phyloP scores from a whole-genome alignment of 2,888 invertebrate species.

The Drosophila subquinaria region DNA sequence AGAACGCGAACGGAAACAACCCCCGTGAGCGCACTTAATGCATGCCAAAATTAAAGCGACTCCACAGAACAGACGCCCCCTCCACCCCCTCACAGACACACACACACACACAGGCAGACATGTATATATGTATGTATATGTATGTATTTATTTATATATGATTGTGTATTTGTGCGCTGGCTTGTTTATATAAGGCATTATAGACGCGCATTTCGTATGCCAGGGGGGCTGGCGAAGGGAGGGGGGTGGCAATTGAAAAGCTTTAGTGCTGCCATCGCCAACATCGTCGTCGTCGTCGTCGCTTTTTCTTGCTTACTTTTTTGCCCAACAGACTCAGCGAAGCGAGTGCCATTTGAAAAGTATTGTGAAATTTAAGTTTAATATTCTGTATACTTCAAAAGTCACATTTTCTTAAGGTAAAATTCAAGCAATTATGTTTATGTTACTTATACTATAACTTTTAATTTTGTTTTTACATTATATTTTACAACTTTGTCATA shows the following conservation, averaged over 20 bases:
- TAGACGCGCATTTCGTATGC: slow-evolving; percentile 71
- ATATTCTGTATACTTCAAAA: background rate
- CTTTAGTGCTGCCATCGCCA: slow-evolving; percentile 68
- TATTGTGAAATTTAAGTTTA: background rate
- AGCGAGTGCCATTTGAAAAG: slow-evolving; percentile 29
- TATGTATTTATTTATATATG: slow-evolving; percentile 9
- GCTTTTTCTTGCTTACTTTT: slow-evolving; percentile 73
- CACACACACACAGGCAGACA: slow-evolving; percentile 30
- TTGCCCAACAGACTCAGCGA: slow-evolving; percentile 48
- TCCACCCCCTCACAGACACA: slow-evolving; percentile 33
- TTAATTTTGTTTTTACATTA: too few relatives aligned
- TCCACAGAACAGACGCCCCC: slow-evolving; percentile 44
- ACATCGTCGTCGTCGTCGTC: slow-evolving; percentile 30
- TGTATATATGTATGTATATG: slow-evolving; percentile 17
- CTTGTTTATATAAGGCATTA: slow-evolving; percentile 77
- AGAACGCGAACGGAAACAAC: slow-evolving; percentile 75
- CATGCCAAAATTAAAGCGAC: slow-evolving; percentile 83
- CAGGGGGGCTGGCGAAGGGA: slow-evolving; percentile 63
- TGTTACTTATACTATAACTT: too few relatives aligned
- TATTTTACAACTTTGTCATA: too few relatives aligned
- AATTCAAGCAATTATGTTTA: too few relatives aligned
- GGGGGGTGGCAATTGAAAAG: slow-evolving; percentile 82
- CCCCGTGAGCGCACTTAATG: slow-evolving; percentile 82
- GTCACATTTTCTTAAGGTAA: background rate
- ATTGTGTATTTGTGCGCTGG: slow-evolving; percentile 39